A percentile compares a stretch with the other conserved stretches of the same genome.
These are phyloP conservation scores for Sciurus niger DNA, from an alignment of 2,113 vertebrate genomes.

Conservation along the genomic window DNA sequence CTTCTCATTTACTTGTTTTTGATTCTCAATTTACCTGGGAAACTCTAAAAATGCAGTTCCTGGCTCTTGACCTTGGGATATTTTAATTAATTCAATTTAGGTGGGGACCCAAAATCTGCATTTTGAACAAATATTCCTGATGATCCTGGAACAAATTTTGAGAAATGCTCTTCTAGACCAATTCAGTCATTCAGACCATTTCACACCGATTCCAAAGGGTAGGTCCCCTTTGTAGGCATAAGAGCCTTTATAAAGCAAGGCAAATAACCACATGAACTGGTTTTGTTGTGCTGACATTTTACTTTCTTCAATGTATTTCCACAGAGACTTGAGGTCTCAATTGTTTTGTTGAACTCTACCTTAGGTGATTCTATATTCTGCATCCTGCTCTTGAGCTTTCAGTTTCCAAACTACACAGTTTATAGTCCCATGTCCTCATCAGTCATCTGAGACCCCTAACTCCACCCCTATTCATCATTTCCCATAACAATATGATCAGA, in stretches of 20 bases:
- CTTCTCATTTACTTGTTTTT: neutral
- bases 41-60: neutral
- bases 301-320: slow-evolving; percentile 23
- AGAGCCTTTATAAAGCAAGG: neutral
- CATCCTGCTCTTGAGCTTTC: neutral
- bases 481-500: neutral
- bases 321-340: neutral
- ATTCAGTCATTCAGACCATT: neutral
- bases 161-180: neutral
- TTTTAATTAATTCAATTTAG: slow-evolving; percentile 34
- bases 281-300: neutral
- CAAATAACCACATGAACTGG: neutral
- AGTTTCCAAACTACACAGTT: neutral
- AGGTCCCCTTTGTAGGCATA: neutral
- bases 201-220: neutral
- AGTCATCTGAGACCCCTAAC: neutral
- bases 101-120: neutral
- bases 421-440: neutral
- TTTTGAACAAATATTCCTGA: slow-evolving; percentile 46
- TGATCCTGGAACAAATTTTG: neutral
- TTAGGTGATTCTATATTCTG: neutral
- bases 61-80: neutral
- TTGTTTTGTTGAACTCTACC: neutral
- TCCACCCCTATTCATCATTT: neutral
- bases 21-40: neutral